These are phyloP conservation scores for Tipula unca DNA, from an alignment of 2,888 invertebrate genomes.

Conservation along the genomic window DNA sequence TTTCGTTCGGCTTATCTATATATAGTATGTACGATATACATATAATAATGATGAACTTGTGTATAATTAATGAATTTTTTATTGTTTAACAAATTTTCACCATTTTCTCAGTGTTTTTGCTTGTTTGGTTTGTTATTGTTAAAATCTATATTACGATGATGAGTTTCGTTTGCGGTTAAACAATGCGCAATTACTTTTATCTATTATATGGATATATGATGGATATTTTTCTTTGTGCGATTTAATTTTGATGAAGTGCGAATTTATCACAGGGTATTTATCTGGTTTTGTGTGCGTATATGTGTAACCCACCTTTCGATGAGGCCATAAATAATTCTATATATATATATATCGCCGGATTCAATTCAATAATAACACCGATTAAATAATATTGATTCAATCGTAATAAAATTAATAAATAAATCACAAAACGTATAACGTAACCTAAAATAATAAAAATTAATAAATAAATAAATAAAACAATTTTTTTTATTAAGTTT, in stretches of 20 bases:
- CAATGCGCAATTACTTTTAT: background rate
- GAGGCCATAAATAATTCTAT: background rate
- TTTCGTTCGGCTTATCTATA: background rate
- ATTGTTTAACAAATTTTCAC: background rate
- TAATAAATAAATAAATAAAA: background rate
- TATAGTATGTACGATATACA: too few species aligned
- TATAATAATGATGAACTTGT: background rate
- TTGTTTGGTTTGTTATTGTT: background rate
- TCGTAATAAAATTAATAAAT: background rate
- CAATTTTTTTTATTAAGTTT: background rate
- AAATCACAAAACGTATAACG: background rate
- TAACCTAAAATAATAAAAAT: background rate
- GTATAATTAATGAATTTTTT: background rate
- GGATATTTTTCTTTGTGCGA: background rate
- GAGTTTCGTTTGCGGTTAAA: background rate
- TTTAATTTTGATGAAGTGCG: background rate
- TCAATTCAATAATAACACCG: background rate
- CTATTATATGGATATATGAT: background rate
- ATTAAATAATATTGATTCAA: slow-evolving; percentile 14
- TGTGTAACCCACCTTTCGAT: background rate
- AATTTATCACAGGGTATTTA: background rate
- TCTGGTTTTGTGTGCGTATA: background rate
- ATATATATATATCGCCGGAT: background rate
- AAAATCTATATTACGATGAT: background rate
- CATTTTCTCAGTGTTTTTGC: background rate